phyloP scores from a whole-genome alignment of 2,113 vertebrate genomes.

The Eolophus roseicapilla region DNA sequence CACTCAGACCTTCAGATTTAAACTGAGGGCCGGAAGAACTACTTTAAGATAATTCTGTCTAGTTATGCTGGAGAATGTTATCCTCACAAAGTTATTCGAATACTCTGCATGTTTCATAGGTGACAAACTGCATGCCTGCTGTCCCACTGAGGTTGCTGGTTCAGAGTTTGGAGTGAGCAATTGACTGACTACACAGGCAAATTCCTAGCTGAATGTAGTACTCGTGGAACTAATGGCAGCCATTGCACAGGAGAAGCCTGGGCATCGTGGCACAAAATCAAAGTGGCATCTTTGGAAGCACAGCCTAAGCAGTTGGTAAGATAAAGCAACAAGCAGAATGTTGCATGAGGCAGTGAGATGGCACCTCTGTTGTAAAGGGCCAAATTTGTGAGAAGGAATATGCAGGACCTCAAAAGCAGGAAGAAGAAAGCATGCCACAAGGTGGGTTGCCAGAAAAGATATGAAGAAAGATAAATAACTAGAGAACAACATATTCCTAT shows the following conservation, averaged over 20 bases:
- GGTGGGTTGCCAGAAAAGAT: neutral
- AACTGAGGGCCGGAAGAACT: too few relatives aligned
- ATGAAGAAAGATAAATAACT: neutral
- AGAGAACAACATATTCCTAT: neutral
- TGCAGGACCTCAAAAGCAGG: neutral
- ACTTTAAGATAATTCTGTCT: too few relatives aligned
- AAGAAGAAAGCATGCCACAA: neutral
- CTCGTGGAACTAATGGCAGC: neutral
- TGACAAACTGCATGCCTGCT: neutral
- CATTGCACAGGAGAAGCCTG: neutral
- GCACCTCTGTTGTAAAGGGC: too few relatives aligned
- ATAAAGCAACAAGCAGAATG: neutral
- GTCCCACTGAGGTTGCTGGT: neutral
- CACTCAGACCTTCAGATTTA: neutral
- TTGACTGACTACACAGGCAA: neutral
- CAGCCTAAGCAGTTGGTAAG: too few relatives aligned
- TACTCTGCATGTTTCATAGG: accelerated
- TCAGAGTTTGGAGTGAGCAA: neutral
- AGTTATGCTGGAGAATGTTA: accelerated
- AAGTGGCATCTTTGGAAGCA: neutral
- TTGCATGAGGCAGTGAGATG: neutral
- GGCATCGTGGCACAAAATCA: neutral
- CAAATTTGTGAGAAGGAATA: neutral
- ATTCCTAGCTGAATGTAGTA: neutral
- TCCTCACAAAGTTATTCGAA: neutral